These are phyloP conservation scores for Ceriagrion tenellum DNA, from an alignment of 2,888 invertebrate genomes.

Conservation along the genomic window DNA sequence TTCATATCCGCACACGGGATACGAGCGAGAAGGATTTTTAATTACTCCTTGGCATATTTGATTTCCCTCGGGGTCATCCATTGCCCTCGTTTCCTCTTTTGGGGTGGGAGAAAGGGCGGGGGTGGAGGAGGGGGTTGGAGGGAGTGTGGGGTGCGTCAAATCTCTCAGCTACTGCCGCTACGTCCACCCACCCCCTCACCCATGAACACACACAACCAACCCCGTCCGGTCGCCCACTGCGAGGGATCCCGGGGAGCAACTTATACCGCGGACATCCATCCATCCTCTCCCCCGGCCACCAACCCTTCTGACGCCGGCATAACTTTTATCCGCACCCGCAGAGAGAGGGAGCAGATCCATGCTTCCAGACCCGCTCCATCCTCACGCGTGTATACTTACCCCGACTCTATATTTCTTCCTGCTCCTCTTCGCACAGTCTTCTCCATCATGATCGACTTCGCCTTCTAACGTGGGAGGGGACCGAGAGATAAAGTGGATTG, in stretches of 20 bases:
- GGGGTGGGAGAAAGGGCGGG: no score
- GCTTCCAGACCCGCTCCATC: not conserved
- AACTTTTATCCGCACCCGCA: not conserved
- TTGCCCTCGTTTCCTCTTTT: slow-evolving; percentile 40
- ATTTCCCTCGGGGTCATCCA: slow-evolving; percentile 67
- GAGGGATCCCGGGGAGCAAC: not conserved
- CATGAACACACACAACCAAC: not conserved
- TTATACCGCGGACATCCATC: not conserved
- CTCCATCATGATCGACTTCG: not conserved
- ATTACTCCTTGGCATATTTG: slow-evolving; percentile 68
- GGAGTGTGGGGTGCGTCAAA: not conserved
- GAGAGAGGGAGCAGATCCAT: no score
- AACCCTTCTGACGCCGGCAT: not conserved
- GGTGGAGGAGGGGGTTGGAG: no score
- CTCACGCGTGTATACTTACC: not conserved
- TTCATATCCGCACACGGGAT: slow-evolving; percentile 67
- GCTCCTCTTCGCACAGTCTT: not conserved
- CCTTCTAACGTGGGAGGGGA: no score
- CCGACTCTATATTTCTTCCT: not conserved
- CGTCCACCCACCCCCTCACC: not conserved
- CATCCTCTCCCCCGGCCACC: not conserved
- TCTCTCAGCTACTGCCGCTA: not conserved
- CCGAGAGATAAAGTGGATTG: no score
- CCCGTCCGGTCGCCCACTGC: not conserved
- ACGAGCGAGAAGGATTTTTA: slow-evolving; percentile 60